A percentile compares a stretch with the other conserved stretches of the same genome.
Evolutionary conservation across 2,888 invertebrate genomes (phyloP).

Genomic region (Drosophila fulvimacula): DNA sequence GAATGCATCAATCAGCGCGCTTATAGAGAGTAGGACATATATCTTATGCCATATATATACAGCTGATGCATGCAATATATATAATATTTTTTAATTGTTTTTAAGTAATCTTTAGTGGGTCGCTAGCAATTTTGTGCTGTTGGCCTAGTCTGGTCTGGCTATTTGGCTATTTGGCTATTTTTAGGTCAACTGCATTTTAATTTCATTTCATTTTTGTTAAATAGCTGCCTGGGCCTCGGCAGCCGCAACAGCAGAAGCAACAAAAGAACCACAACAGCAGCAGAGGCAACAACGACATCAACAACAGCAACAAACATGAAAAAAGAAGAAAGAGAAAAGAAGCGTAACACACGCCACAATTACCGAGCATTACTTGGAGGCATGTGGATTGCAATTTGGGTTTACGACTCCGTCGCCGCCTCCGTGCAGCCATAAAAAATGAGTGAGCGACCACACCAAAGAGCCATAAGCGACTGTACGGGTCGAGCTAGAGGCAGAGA

Average conservation of each 20-base stretch:
- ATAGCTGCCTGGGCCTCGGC: constrained; percentile 41
- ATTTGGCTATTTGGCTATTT: constrained; percentile 54
- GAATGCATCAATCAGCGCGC: neutral
- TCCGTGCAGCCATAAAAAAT: constrained; percentile 36
- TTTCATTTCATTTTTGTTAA: constrained; percentile 69
- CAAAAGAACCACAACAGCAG: constrained; percentile 20
- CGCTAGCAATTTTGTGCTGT: constrained; percentile 29
- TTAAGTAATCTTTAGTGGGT: constrained; percentile 36
- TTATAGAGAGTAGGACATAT: neutral
- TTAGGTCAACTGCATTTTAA: constrained; percentile 75
- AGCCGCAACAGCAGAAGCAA: constrained; percentile 13
- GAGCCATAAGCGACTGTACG: constrained; percentile 6
- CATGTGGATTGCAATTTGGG: constrained; percentile 70
- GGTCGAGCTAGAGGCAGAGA: neutral
- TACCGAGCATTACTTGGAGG: constrained; percentile 47
- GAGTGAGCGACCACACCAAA: constrained; percentile 16
- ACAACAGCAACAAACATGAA: neutral
- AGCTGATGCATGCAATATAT: neutral
- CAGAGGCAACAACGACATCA: constrained; percentile 17
- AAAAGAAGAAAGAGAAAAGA: constrained; percentile 1
- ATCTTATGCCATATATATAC: neutral
- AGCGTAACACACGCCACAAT: constrained; percentile 55
- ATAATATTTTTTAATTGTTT: neutral
- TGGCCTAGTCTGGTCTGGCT: constrained; percentile 36
- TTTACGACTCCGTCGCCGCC: constrained; percentile 57